These are phyloP conservation scores for Spodoptera picta DNA, from an alignment of 2,888 invertebrate species.

Conservation along the genomic window DNA sequence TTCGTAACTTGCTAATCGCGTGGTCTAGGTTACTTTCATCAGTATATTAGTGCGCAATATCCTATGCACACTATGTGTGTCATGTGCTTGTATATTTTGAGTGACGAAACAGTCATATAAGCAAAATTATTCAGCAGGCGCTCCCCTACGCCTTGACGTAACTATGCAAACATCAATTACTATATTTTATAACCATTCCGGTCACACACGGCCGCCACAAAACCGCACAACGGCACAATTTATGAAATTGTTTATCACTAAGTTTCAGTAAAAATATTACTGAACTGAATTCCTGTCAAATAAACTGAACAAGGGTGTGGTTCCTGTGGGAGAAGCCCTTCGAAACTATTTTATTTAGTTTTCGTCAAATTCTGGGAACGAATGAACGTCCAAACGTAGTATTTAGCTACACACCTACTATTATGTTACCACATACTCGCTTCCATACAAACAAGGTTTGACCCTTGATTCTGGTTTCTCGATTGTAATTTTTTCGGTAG, in stretches of 20 bases:
- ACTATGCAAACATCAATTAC: slow-evolving; percentile 31
- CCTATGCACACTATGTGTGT: slow-evolving; percentile 30
- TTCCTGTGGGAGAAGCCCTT: slow-evolving; percentile 71
- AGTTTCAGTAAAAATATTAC: slow-evolving; percentile 59
- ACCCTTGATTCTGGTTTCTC: too few species aligned
- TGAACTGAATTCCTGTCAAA: slow-evolving; percentile 63
- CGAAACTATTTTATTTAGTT: slow-evolving; percentile 76
- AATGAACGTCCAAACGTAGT: slow-evolving; percentile 37
- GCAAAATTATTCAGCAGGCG: slow-evolving; percentile 17
- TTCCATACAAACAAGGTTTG: too few species aligned
- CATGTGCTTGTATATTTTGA: slow-evolving; percentile 31
- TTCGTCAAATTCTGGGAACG: slow-evolving; percentile 56
- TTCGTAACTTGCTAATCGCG: slow-evolving; percentile 39
- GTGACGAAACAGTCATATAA: slow-evolving; percentile 34
- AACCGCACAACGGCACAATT: slow-evolving; percentile 22
- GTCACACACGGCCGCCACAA: slow-evolving; percentile 13
- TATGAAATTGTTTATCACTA: slow-evolving; percentile 53
- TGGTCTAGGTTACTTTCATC: slow-evolving; percentile 34
- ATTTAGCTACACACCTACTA: not conserved
- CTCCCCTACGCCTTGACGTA: slow-evolving; percentile 28
- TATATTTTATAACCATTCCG: slow-evolving; percentile 27
- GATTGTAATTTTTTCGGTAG: too few species aligned
- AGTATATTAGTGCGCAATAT: slow-evolving; percentile 38
- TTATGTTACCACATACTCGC: slow-evolving; percentile 9
- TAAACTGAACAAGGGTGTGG: slow-evolving; percentile 67